phyloP scores from a whole-genome alignment of 2,797 vertebrate species.

The Parotocinclus haroldoi region DNA sequence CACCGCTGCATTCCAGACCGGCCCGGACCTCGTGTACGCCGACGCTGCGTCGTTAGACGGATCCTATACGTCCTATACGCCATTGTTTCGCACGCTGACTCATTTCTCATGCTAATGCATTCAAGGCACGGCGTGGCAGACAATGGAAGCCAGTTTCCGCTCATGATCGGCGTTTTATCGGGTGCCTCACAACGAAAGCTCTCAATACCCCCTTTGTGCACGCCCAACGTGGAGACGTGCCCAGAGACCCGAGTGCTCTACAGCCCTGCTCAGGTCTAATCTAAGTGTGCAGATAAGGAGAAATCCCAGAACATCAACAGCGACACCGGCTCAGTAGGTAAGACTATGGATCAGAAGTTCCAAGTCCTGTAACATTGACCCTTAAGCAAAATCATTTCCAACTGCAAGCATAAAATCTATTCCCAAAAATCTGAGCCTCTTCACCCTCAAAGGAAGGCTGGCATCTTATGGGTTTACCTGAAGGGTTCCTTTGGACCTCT shows the following conservation, averaged over 20 bases:
- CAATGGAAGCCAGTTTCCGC: slow-evolving; percentile 40
- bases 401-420: too few relatives aligned
- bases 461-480: too few relatives aligned
- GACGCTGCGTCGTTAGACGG: neutral
- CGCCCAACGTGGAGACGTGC: slow-evolving; percentile 11
- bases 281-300: slow-evolving; percentile 26
- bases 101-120: slow-evolving; percentile 26
- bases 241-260: slow-evolving; percentile 19
- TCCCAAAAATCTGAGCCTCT: too few relatives aligned
- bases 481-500: too few relatives aligned
- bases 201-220: slow-evolving; percentile 35
- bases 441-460: too few relatives aligned
- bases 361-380: too few relatives aligned
- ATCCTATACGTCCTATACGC: neutral
- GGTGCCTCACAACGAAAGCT: slow-evolving; percentile 26
- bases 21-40: neutral
- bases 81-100: slow-evolving; percentile 4
- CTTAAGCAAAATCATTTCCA: too few relatives aligned
- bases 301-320: slow-evolving; percentile 1
- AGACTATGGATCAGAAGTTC: too few relatives aligned
- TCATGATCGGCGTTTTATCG: slow-evolving; percentile 34
- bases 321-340: too few relatives aligned
- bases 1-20: neutral
- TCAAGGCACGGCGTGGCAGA: slow-evolving; percentile 15
- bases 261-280: slow-evolving; percentile 17